phyloP scores from a whole-genome alignment of 2,113 vertebrate genomes.

The Dicaeum eximium region DNA sequence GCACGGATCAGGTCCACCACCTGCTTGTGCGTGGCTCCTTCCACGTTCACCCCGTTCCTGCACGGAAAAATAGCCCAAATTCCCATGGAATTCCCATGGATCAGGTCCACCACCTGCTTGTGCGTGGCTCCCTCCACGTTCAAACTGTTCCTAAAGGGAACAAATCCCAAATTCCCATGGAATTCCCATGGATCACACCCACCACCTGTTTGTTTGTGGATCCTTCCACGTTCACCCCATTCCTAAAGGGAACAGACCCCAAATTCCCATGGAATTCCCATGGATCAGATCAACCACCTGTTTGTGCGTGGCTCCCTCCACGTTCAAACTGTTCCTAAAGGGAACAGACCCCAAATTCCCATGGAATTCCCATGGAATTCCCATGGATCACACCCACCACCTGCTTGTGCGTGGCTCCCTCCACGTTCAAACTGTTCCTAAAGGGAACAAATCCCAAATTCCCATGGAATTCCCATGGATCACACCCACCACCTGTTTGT shows the following conservation, averaged over 20 bases:
- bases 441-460: not conserved
- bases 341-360: too few species aligned
- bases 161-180: not conserved
- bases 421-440: not conserved
- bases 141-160: not conserved
- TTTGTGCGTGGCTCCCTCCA: conserved; percentile 96
- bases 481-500: too few species aligned
- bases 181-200: too few species aligned
- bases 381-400: not conserved
- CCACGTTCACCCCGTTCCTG: conserved; percentile 93
- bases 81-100: not conserved
- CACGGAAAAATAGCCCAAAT: not conserved
- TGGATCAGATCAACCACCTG: conserved; percentile 98
- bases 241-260: too few species aligned
- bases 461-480: too few species aligned
- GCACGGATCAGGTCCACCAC: conserved; percentile 98
- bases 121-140: accelerated
- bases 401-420: not conserved
- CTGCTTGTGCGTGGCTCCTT: conserved; percentile 96
- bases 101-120: not conserved
- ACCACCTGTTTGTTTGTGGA: too few species aligned
- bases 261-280: too few species aligned
- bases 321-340: too few species aligned
- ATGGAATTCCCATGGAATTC: not conserved
- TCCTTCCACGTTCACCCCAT: too few species aligned